Evolutionary conservation across 2,113 vertebrate genomes (phyloP).

Genomic region (Felis chaus): DNA sequence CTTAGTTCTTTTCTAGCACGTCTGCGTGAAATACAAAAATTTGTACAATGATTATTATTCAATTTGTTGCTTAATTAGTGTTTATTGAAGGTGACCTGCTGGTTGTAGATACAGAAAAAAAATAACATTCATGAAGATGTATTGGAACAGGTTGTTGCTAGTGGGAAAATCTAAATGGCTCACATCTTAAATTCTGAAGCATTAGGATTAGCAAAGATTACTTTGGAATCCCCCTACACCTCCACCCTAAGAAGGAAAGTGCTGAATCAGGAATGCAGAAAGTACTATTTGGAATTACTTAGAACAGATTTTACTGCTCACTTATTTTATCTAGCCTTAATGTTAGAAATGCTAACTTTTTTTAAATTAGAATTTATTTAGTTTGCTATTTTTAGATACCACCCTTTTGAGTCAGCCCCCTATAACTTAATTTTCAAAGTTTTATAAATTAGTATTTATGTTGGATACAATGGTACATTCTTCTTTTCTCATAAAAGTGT

Average conservation of each 20-base stretch:
- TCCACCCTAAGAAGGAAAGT: not conserved
- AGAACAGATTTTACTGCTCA: not conserved
- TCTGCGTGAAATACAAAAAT: not conserved
- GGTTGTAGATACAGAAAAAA: not conserved
- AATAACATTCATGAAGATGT: not conserved
- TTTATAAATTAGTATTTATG: not conserved
- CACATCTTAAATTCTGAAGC: not conserved
- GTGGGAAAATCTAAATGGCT: not conserved
- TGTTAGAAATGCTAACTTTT: not conserved
- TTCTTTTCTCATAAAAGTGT: not conserved
- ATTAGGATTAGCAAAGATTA: not conserved
- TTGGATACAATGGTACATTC: not conserved
- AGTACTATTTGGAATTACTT: not conserved
- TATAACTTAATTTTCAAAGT: not conserved
- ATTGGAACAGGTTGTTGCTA: not conserved
- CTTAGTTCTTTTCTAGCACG: not conserved
- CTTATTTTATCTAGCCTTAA: not conserved
- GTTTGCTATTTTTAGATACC: not conserved
- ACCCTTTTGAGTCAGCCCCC: not conserved
- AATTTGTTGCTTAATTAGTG: constrained; percentile 4
- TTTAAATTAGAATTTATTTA: not conserved
- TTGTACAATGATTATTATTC: not conserved
- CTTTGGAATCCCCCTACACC: not conserved
- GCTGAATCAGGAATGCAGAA: not conserved
- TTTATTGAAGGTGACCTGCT: not conserved